Conservation (phyloP, 2,113 vertebrate species). For the Trematocara macrostoma region DNA sequence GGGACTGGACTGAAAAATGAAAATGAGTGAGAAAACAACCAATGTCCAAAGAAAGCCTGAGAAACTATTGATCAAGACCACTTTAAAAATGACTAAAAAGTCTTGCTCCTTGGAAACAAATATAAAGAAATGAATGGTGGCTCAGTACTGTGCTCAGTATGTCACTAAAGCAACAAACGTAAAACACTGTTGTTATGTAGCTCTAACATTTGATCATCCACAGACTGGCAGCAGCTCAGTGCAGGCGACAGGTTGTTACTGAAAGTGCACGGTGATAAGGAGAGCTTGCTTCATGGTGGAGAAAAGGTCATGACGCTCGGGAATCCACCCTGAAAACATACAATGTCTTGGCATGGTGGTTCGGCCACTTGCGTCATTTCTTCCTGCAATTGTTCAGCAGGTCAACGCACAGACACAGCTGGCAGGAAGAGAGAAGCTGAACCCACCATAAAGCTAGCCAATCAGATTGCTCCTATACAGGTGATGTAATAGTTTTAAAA, state of each 20-base stretch:
- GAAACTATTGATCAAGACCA: neutral
- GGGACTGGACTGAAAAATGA: neutral
- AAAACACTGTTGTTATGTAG: neutral
- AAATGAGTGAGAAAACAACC: neutral
- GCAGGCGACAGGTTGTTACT: neutral
- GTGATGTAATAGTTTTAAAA: constrained; percentile 31
- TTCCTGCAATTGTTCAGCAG: constrained; percentile 69
- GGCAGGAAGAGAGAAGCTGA: constrained; percentile 55
- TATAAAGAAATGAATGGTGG: neutral
- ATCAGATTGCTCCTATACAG: constrained; percentile 1
- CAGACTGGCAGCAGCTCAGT: neutral
- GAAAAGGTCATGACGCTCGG: constrained; percentile 56
- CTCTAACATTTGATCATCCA: neutral
- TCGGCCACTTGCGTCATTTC: constrained; percentile 29
- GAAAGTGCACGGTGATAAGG: neutral
- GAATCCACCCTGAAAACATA: constrained; percentile 45
- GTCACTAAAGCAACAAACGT: neutral
- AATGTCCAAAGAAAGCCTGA: neutral
- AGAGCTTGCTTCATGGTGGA: neutral
- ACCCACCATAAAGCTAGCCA: constrained; percentile 25
- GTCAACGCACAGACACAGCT: constrained; percentile 26
- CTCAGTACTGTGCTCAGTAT: neutral
- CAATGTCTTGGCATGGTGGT: constrained; percentile 44
- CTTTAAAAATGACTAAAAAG: neutral
- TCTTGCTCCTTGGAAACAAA: neutral